phyloP scores from a whole-genome alignment of 2,797 vertebrate species.

The Pelobates cultripes region DNA sequence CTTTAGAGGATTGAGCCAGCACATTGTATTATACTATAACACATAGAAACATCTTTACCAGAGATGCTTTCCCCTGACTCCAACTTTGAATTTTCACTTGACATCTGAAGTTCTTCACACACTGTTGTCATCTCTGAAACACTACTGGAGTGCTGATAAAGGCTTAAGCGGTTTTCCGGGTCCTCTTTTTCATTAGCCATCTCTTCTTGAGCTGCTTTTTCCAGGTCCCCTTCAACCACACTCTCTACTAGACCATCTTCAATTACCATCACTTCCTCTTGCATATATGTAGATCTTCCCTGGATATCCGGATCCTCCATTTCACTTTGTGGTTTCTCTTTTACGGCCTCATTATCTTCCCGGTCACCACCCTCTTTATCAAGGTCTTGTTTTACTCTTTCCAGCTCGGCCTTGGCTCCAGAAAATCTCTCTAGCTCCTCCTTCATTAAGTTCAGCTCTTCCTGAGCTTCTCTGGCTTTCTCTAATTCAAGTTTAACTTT shows the following conservation, averaged over 20 bases:
- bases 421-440: neutral
- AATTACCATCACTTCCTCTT: neutral
- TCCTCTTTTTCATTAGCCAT: neutral
- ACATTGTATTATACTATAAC: too few species aligned
- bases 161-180: neutral
- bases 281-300: neutral
- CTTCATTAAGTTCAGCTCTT: neutral
- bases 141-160: neutral
- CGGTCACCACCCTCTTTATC: neutral
- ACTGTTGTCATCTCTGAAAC: neutral
- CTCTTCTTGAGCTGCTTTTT: neutral
- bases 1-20: too few species aligned
- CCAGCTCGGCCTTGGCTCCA: neutral
- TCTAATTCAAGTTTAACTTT: constrained; percentile 18
- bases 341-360: neutral
- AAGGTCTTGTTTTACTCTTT: neutral
- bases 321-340: neutral
- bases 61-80: neutral
- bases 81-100: neutral
- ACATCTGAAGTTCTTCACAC: neutral
- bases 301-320: neutral
- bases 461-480: neutral
- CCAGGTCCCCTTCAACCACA: neutral
- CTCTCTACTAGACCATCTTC: neutral
- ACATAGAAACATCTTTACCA: neutral